phyloP scores from a whole-genome alignment of 2,113 vertebrate species.

The Picathartes gymnocephalus region DNA sequence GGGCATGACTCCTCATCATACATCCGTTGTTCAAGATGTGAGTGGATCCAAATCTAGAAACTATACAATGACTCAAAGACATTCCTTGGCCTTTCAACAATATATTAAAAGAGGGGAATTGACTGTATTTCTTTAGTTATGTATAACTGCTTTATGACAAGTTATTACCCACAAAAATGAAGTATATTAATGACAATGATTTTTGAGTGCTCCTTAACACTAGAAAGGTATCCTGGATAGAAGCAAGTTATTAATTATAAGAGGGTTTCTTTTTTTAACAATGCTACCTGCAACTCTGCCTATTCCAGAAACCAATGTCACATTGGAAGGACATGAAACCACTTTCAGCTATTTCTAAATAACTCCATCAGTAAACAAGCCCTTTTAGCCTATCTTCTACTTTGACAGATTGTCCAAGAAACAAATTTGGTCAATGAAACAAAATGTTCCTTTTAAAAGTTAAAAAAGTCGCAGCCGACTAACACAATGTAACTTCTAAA shows the following conservation, averaged over 20 bases:
- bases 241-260: background rate
- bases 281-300: background rate
- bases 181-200: background rate
- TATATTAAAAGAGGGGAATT: background rate
- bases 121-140: background rate
- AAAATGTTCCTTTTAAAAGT: slow-evolving; percentile 14
- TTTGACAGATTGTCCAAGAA: background rate
- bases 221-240: background rate
- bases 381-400: background rate
- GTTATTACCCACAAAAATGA: background rate
- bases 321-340: background rate
- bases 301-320: background rate
- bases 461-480: background rate
- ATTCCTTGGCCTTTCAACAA: background rate
- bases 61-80: background rate
- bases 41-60: background rate
- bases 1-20: background rate
- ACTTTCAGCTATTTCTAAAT: background rate
- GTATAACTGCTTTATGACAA: background rate
- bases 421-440: background rate
- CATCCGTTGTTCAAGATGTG: background rate
- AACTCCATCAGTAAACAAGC: slow-evolving; percentile 6
- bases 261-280: background rate
- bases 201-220: background rate
- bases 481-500: background rate